Evolutionary conservation across 1,140 invertebrate genomes (phyloP).

Genomic region (Neodiprion fabricii): DNA sequence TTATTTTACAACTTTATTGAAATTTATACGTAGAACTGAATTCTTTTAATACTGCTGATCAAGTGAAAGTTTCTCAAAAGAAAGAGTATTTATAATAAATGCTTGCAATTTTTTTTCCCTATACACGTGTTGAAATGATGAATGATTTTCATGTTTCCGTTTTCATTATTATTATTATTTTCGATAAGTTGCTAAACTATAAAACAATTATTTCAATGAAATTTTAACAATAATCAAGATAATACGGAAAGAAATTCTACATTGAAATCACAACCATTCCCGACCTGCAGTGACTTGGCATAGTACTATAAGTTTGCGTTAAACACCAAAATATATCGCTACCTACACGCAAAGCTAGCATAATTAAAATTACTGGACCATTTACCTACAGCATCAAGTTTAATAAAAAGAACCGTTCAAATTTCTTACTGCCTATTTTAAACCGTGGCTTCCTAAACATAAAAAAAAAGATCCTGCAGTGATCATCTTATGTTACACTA

Average conservation of each 20-base stretch:
- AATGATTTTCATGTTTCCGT: too few relatives aligned
- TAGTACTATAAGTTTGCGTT: not conserved
- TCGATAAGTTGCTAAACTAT: too few relatives aligned
- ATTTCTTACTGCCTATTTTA: not conserved
- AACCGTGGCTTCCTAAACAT: too few relatives aligned
- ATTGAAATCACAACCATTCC: constrained; percentile 6
- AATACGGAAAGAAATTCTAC: not conserved
- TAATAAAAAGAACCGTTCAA: not conserved
- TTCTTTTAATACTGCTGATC: too few relatives aligned
- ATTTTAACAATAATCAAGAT: not conserved
- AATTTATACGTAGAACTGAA: too few relatives aligned
- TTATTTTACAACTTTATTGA: too few relatives aligned
- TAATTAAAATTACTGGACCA: constrained; percentile 7
- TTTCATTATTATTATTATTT: too few relatives aligned
- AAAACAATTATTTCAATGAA: too few relatives aligned
- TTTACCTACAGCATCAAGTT: constrained; percentile 1
- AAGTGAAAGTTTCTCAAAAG: not conserved
- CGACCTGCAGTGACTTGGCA: constrained; percentile 4
- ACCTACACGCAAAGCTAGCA: not conserved
- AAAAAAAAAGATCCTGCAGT: too few relatives aligned
- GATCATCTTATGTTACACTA: too few relatives aligned
- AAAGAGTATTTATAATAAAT: constrained; percentile 1
- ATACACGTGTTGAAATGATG: too few relatives aligned
- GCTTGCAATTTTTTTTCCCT: not conserved
- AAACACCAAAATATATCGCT: not conserved